Evolutionary conservation across 2,113 vertebrate species (phyloP).

Genomic region (Prinia subflava): DNA sequence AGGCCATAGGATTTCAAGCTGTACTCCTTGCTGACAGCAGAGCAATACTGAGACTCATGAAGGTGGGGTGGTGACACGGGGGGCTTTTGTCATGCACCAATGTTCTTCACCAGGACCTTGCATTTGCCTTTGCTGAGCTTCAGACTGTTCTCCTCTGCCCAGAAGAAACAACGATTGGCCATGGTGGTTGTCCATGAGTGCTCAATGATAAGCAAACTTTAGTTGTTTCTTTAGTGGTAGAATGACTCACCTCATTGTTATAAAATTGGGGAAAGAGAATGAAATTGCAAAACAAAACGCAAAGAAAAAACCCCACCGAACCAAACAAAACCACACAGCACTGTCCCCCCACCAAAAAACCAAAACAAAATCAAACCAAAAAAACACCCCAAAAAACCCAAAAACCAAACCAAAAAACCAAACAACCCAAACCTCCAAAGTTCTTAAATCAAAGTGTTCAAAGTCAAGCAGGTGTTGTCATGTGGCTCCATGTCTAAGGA

Average conservation of each 20-base stretch:
- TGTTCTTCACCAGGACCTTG: neutral
- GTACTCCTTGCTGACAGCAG: neutral
- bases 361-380: too few species aligned
- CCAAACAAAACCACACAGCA: rapidly evolving
- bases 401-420: neutral
- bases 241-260: neutral
- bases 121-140: neutral
- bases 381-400: neutral
- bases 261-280: neutral
- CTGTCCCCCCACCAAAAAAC: rapidly evolving
- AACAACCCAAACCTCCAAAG: neutral
- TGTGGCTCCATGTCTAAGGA: neutral
- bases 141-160: neutral
- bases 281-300: neutral
- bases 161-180: neutral
- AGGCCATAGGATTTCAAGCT: neutral
- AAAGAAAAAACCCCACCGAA: rapidly evolving
- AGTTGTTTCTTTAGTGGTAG: neutral
- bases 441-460: neutral
- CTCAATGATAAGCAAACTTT: neutral
- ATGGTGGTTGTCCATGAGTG: neutral
- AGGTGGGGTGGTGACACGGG: neutral
- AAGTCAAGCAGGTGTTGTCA: neutral
- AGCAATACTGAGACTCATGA: neutral
- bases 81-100: neutral